Percentiles rank a stretch among this genome's conserved stretches.
Evolutionary conservation across 2,888 invertebrate species (phyloP).

Genomic region (Eurytoma adleriae): DNA sequence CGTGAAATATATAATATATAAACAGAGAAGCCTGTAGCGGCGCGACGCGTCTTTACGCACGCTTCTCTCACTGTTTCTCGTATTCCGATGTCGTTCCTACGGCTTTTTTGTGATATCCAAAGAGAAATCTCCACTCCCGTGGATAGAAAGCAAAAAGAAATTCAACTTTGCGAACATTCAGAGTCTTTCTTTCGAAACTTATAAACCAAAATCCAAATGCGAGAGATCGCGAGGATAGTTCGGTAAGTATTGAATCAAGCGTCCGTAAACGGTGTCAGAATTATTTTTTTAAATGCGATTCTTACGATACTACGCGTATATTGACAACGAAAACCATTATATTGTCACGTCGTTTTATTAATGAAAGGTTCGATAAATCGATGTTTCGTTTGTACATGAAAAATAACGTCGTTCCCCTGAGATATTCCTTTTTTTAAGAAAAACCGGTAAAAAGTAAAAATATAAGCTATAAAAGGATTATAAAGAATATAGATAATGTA

Average conservation of each 20-base stretch:
- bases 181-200: background rate
- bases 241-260: slow-evolving; percentile 2
- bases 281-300: slow-evolving; percentile 34
- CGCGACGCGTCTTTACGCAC: background rate
- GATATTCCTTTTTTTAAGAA: background rate
- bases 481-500: background rate
- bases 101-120: slow-evolving; percentile 13
- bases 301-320: slow-evolving; percentile 15
- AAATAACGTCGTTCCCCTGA: background rate
- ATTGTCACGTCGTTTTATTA: background rate
- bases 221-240: slow-evolving; percentile 21
- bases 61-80: slow-evolving; percentile 8
- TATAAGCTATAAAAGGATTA: background rate
- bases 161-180: background rate
- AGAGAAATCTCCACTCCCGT: background rate
- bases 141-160: background rate
- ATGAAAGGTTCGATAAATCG: slow-evolving; percentile 40
- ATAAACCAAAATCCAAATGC: background rate
- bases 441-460: background rate
- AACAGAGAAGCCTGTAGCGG: background rate
- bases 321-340: slow-evolving; percentile 28
- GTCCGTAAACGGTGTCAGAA: slow-evolving; percentile 8
- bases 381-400: slow-evolving; percentile 13
- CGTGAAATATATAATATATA: background rate
- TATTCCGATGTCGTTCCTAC: slow-evolving; percentile 2